A percentile compares a stretch with the other conserved stretches of the same genome.
These are phyloP conservation scores for Vultur gryphus DNA, from an alignment of 2,797 vertebrate species.

Conservation along the genomic window DNA sequence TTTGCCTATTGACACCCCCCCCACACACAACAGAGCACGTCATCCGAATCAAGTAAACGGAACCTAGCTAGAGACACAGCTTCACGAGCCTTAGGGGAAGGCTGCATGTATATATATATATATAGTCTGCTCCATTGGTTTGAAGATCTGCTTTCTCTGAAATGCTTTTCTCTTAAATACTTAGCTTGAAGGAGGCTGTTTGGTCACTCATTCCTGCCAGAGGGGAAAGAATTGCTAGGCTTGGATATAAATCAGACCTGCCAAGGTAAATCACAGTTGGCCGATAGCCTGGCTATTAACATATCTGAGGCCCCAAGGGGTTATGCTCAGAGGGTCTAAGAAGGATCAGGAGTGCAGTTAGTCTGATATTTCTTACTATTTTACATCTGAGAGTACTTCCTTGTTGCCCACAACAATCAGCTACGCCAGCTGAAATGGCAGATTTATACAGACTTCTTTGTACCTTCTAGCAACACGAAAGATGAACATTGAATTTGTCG, in stretches of 20 bases:
- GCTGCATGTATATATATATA: not conserved
- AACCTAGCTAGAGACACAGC: not conserved
- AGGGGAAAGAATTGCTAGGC: not conserved
- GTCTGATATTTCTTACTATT: not conserved
- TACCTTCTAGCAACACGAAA: not conserved
- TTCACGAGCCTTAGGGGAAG: not conserved
- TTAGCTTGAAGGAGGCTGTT: not conserved
- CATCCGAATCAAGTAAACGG: not conserved
- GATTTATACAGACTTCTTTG: not conserved
- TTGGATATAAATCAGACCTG: not conserved
- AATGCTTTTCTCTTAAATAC: not conserved
- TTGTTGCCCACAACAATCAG: not conserved
- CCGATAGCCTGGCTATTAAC: not conserved
- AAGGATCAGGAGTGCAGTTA: not conserved
- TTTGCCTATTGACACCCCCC: not conserved
- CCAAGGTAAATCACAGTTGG: conserved; percentile 44
- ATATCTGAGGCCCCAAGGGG: not conserved
- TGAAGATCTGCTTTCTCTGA: not conserved
- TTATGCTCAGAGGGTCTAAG: not conserved
- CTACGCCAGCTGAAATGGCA: not conserved
- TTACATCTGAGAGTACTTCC: not conserved
- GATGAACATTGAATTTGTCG: not conserved
- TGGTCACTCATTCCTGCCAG: conserved; percentile 3
- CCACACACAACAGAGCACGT: not conserved
- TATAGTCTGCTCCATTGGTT: not conserved